These are phyloP conservation scores for Leptarthrus brevirostris DNA, from an alignment of 2,888 invertebrate genomes.

Conservation along the genomic window DNA sequence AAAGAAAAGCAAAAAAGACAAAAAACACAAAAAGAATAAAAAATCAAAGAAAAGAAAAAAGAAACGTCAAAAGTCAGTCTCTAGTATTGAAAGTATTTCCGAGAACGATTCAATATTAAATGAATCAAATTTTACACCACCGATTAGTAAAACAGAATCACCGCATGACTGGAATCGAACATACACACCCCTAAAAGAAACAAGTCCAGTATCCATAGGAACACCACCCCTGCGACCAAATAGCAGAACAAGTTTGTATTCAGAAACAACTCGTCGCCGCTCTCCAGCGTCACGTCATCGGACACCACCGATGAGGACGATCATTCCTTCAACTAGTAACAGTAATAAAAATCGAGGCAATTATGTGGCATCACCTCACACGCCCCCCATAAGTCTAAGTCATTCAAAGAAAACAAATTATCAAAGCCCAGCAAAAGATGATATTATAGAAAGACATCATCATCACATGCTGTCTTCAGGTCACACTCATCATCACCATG, in stretches of 20 bases:
- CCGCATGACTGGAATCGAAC: constrained; percentile 53
- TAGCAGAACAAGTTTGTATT: constrained; percentile 57
- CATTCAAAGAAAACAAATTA: constrained; percentile 55
- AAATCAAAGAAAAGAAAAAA: constrained; percentile 77
- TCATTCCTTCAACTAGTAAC: constrained; percentile 57
- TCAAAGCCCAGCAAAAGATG: constrained; percentile 54
- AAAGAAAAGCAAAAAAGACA: constrained; percentile 63
- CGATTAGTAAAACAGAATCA: constrained; percentile 55
- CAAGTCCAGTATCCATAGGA: constrained; percentile 63
- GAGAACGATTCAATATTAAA: constrained; percentile 68
- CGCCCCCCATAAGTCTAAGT: constrained; percentile 62
- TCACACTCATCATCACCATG: constrained; percentile 58
- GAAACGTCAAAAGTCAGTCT: constrained; percentile 75
- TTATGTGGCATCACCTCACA: constrained; percentile 63
- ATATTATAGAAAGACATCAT: constrained; percentile 55
- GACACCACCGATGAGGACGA: constrained; percentile 58
- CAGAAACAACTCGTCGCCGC: constrained; percentile 53
- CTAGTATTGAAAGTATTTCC: constrained; percentile 76
- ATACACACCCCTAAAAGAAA: constrained; percentile 60
- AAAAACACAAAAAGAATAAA: constrained; percentile 79
- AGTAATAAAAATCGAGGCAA: constrained; percentile 52
- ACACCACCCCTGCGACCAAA: constrained; percentile 64
- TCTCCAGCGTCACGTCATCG: constrained; percentile 56
- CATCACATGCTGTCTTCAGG: constrained; percentile 52
- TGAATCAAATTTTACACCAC: constrained; percentile 64